Conservation (phyloP, 2,888 invertebrate genomes). For the Torymus auratus region DNA sequence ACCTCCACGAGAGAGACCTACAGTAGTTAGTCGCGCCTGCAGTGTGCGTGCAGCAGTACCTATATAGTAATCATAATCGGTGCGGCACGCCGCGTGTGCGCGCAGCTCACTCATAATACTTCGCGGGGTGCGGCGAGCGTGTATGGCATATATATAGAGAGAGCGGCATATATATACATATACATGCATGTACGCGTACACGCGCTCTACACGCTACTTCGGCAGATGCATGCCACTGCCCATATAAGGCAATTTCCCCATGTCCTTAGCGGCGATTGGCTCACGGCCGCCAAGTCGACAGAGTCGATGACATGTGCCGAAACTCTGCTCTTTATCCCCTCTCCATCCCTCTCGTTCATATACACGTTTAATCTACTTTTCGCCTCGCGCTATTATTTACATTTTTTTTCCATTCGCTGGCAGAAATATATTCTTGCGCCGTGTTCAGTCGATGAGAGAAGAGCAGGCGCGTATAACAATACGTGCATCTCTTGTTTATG, state of each 20-base stretch:
- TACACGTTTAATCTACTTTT: too few species aligned
- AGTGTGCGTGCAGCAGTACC: too few species aligned
- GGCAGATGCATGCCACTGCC: conserved; percentile 68
- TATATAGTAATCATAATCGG: too few species aligned
- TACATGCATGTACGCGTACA: neutral
- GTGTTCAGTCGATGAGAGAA: too few species aligned
- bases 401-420: too few species aligned
- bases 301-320: conserved; percentile 56
- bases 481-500: too few species aligned
- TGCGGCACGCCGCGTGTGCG: neutral
- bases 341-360: neutral
- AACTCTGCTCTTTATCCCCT: conserved; percentile 4
- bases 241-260: conserved; percentile 78
- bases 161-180: neutral
- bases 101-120: neutral
- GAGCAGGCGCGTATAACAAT: too few species aligned
- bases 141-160: neutral
- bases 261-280: conserved; percentile 75
- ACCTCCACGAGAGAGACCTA: too few species aligned
- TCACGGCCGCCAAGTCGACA: conserved; percentile 52
- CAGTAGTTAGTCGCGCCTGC: too few species aligned
- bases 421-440: too few species aligned
- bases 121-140: neutral
- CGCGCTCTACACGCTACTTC: neutral
- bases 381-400: too few species aligned